Evolutionary conservation across 1,140 invertebrate species (phyloP), one percentile per base, ranked within the genome.

Genomic region (Solenopsis invicta): DNA sequence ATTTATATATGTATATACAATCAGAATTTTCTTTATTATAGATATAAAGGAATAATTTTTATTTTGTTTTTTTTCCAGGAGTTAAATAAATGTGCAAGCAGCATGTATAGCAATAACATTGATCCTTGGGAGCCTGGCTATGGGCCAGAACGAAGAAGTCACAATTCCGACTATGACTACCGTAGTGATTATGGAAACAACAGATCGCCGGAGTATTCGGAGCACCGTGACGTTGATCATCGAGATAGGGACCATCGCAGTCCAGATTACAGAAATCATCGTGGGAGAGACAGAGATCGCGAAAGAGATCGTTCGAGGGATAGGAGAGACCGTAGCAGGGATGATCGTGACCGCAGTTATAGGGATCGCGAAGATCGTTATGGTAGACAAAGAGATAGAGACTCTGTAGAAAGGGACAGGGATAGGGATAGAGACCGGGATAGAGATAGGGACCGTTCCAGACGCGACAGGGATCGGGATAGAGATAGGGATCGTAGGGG

Each of bases 61-160:
- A 13, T 54, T 59, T 48, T 52, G 2, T 62, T 88, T 16, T 34
- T 71, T 12, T 89, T 90, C n/a, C 76, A 90, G 88, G 24, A 45
- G 45, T 78, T 6, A 34, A 6, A 78, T 87, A 78, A 50, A 74
- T 78, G 85, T 9, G 21, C 88, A 84, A 72, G 69, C 52, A 90
- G 72, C 21, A 94, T 95, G 94, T 95, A 94, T 84, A 92, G 92
- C 85, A 91, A 87, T 61, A 94, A 92, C 54, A 95, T 95, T 56
- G 95, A 95, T 62, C 95, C 94, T 0, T 95, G 95, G 94, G 94
- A 95, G 41, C 94, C 94, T 62, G 94, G 95, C 29, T 95, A 94
- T 45, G 94, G 92, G 2, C 95, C 95, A 4, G 94, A 95, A 34
- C 86, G 93, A 6, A 87, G 94, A 34, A 87, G 86, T 18, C 91